Percentiles rank a stretch among this genome's conserved stretches.
These are phyloP conservation scores for Cydia fagiglandana DNA, from an alignment of 1,140 invertebrate species.

Conservation along the genomic window DNA sequence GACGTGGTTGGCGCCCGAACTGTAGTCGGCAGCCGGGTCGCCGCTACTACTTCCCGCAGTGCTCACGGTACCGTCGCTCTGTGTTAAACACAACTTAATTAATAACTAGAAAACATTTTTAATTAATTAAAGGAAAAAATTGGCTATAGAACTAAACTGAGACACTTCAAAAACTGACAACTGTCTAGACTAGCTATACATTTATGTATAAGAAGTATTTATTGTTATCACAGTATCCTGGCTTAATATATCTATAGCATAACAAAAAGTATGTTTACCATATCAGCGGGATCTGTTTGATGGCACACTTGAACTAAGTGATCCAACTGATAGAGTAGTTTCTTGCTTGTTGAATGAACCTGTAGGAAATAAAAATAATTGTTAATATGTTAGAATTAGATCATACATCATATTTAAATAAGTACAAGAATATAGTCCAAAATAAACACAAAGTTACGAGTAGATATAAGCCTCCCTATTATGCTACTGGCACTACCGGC, in stretches of 20 bases:
- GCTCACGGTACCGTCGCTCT: conserved; percentile 66
- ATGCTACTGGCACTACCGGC: too few relatives aligned
- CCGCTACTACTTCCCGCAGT: conserved; percentile 75
- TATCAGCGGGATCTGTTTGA: conserved; percentile 87
- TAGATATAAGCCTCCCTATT: too few relatives aligned
- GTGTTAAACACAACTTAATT: neutral
- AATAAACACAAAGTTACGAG: too few relatives aligned
- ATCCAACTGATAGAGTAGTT: conserved; percentile 96
- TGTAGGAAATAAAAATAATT: conserved; percentile 78
- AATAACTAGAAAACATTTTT: neutral
- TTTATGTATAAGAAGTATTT: too few relatives aligned
- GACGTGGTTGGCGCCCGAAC: conserved; percentile 94
- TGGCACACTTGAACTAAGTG: conserved; percentile 97
- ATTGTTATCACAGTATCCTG: too few relatives aligned
- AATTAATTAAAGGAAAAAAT: neutral
- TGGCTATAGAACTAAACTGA: too few relatives aligned
- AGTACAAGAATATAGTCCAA: too few relatives aligned
- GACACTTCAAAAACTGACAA: too few relatives aligned
- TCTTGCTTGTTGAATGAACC: conserved; percentile 98
- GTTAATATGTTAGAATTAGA: too few relatives aligned
- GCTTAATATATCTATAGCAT: too few relatives aligned
- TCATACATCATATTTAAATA: too few relatives aligned
- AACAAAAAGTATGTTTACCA: conserved; percentile 81
- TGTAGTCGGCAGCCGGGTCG: conserved; percentile 98
- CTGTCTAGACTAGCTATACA: too few relatives aligned